Base-by-base conservation (phyloP, 1,140 invertebrate genomes). In the Pogonomyrmex barbatus region DNA sequence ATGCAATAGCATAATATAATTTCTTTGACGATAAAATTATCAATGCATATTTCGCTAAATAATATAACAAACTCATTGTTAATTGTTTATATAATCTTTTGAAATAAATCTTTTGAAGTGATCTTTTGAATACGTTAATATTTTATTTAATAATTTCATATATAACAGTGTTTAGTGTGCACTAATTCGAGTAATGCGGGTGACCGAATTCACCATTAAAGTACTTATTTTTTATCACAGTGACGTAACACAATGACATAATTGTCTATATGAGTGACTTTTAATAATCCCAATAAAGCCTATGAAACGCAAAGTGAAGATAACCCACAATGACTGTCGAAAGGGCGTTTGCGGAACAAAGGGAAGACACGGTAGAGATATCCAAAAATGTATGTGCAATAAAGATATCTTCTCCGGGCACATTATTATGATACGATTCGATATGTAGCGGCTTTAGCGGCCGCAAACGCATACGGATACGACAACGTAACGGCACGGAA, bases 401-500 rank as follows among this genome's bases (percentile, higher is more conserved):
- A 33, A 70, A 87, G 75, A 75, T 90, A 90, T 87, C 77, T 84
- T 90, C 30, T 75, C 10, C 14, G 47, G 77, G 12, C n/a, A 6
- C 54, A 50, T 83, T 73, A 83, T 83, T 73, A 81, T 42, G 50
- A 14, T 56, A 70, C 42, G 76, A 71, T 73, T 82, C 52, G 47
- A 82, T 71, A 56, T 86, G 58, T 50, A 82, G 81, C 24, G 24
- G 24, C 76, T 86, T 75, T 86, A 77, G 84, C 84, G 68, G 68
- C 56, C 75, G 50, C 87, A 42, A 56, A 45, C 68, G 60, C 47
- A 52, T 68, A 90, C 89, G 79, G 87, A 83, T 47, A 73, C 63
- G 77, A 73, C 70, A 82, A 90, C 73, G 84, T 85, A 91, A 88
- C 87, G 78, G 87, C 89, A 91, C 87, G 90, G 24, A 87, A 87